Percentiles rank a stretch among this genome's conserved stretches.
Conservation (phyloP, 2,113 vertebrate species). For the Octodon degus region DNA sequence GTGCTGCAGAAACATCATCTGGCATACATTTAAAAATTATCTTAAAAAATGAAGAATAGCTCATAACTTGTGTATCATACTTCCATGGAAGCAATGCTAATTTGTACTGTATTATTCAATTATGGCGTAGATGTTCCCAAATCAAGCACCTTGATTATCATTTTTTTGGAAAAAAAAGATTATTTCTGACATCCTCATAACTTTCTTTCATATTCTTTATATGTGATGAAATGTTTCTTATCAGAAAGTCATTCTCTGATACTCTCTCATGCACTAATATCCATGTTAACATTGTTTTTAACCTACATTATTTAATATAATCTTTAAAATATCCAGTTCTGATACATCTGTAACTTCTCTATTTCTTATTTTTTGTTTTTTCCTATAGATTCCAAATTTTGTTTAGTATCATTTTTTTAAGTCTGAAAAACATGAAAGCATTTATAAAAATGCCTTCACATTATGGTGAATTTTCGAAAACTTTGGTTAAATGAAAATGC, state of each 20-base stretch:
- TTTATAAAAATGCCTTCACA: not conserved
- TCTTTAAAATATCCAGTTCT: not conserved
- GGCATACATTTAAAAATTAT: not conserved
- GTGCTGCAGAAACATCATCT: not conserved
- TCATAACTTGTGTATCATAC: not conserved
- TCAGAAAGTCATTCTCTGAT: not conserved
- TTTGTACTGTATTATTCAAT: not conserved
- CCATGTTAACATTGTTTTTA: not conserved
- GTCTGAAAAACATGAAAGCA: not conserved
- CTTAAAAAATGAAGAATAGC: not conserved
- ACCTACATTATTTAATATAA: not conserved
- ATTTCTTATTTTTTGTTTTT: not conserved
- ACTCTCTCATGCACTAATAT: not conserved
- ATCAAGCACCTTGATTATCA: not conserved
- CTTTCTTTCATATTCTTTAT: not conserved
- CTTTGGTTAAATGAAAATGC: not conserved
- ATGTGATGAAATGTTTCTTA: not conserved
- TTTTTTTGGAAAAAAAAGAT: not conserved
- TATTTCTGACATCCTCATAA: not conserved
- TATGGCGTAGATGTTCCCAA: not conserved
- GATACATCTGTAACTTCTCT: not conserved
- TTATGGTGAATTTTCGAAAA: not conserved
- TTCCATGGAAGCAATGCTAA: not conserved
- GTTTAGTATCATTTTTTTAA: not conserved
- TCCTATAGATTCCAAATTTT: not conserved